Percentiles rank a stretch among this genome's conserved stretches.
Conservation (phyloP, 2,113 vertebrate genomes). For the Gymnobelideus leadbeateri region DNA sequence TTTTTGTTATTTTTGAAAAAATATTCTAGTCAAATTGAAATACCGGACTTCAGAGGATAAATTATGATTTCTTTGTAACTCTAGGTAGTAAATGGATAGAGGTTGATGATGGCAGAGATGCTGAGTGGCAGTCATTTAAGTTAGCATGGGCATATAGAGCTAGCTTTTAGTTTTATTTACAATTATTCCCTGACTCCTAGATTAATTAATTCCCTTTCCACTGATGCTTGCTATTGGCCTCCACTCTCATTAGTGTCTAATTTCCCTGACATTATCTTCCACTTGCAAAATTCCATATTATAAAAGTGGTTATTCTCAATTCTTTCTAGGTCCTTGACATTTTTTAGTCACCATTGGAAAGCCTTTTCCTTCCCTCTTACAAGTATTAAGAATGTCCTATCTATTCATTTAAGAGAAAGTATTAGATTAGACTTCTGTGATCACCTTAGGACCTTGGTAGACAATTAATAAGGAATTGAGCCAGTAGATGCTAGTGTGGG, state of each 20-base stretch:
- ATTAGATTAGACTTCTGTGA: not conserved
- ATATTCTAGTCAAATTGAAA: not conserved
- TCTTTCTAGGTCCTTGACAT: not conserved
- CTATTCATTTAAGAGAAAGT: not conserved
- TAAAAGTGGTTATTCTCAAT: not conserved
- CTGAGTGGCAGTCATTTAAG: not conserved
- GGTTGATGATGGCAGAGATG: not conserved
- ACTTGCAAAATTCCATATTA: not conserved
- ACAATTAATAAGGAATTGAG: not conserved
- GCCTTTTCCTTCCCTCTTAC: not conserved
- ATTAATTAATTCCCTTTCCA: not conserved
- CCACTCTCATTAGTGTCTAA: not conserved
- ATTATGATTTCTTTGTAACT: not conserved
- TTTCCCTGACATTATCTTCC: not conserved
- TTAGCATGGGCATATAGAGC: not conserved
- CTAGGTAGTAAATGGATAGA: not conserved
- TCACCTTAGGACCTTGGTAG: not conserved
- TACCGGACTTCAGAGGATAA: not conserved
- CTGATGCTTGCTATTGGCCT: not conserved
- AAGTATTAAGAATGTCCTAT: not conserved
- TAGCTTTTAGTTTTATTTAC: not conserved
- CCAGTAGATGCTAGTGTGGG: not conserved
- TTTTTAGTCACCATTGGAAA: not conserved
- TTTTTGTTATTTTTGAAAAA: not conserved
- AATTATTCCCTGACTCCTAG: not conserved